Conservation (phyloP, 2,113 vertebrate species). For the Gymnarchus niloticus region DNA sequence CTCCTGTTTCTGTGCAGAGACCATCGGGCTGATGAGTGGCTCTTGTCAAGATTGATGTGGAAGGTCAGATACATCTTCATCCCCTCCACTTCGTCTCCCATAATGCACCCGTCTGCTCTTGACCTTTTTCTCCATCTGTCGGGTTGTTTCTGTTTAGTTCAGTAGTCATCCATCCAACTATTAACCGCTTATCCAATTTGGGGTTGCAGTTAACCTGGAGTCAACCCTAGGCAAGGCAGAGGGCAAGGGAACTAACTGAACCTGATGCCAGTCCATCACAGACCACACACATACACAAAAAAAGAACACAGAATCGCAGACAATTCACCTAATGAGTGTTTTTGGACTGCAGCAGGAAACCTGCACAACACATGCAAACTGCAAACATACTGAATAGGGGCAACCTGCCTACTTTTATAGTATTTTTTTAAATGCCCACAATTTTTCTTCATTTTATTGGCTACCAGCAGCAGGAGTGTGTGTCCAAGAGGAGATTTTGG, state of each 20-base stretch:
- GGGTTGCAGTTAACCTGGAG: not conserved
- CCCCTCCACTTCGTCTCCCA: not conserved
- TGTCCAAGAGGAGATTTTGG: not conserved
- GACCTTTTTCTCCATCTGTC: not conserved
- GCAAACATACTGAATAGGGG: not conserved
- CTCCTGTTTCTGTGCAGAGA: constrained; percentile 7
- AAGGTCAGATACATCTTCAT: not conserved
- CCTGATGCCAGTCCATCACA: not conserved
- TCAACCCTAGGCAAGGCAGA: not conserved
- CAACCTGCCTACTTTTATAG: not conserved
- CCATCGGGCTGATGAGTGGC: constrained; percentile 16
- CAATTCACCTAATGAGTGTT: not conserved
- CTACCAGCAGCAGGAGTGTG: not conserved
- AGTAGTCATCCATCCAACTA: not conserved
- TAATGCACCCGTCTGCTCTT: not conserved
- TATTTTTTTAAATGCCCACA: not conserved
- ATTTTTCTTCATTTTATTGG: not conserved
- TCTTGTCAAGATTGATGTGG: constrained; percentile 9
- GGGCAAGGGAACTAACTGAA: not conserved
- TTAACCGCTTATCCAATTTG: not conserved
- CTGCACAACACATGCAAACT: not conserved
- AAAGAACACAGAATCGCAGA: no score
- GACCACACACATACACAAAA: not conserved
- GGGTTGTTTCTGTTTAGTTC: not conserved
- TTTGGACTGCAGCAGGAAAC: not conserved